Conservation (phyloP, 2,888 invertebrate species). For the Osmoderma eremita region DNA sequence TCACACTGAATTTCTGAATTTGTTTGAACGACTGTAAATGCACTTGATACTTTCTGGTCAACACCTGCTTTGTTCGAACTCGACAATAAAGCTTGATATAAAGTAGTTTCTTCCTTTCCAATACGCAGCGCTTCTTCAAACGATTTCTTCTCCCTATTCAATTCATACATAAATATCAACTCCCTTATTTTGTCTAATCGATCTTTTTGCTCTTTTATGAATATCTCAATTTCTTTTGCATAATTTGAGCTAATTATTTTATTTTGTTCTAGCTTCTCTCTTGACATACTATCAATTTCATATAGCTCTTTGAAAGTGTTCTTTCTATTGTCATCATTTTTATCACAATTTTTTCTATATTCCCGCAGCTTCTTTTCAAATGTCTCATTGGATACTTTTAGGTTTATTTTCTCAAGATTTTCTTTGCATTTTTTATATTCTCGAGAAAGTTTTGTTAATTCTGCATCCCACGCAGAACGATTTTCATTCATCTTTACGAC, state of each 20-base stretch:
- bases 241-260: background rate
- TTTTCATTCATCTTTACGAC: conserved; percentile 1
- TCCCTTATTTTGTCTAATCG: conserved; percentile 3
- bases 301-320: background rate
- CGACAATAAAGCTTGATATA: conserved; percentile 4
- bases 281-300: conserved; percentile 1
- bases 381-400: background rate
- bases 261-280: conserved; percentile 6
- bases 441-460: conserved; percentile 3
- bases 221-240: background rate
- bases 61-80: background rate
- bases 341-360: conserved; percentile 3
- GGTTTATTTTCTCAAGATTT: conserved; percentile 7
- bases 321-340: background rate
- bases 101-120: conserved; percentile 4
- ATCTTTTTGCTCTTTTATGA: background rate
- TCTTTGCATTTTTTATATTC: conserved; percentile 7
- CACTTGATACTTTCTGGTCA: background rate
- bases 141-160: background rate
- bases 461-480: background rate
- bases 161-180: background rate
- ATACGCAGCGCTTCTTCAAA: conserved; percentile 1
- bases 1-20: background rate
- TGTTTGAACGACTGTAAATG: background rate
- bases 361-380: conserved; percentile 4